Evolutionary conservation across 1,140 invertebrate genomes (phyloP).

Genomic region (Dufourea novaeangliae): DNA sequence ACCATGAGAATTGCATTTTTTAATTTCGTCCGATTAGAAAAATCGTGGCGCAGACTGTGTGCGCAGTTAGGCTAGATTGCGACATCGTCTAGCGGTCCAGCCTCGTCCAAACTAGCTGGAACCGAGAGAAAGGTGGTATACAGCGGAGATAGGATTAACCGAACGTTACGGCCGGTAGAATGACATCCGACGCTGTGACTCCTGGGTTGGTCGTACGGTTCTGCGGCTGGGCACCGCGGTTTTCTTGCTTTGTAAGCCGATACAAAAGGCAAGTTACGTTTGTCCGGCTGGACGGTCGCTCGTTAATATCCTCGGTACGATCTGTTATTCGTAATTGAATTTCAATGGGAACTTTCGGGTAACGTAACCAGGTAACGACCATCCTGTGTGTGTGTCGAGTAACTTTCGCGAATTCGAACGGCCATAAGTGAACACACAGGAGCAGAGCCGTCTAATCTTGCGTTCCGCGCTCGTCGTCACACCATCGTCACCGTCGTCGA

Average conservation of each 20-base stretch:
- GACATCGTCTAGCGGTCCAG: conserved; percentile 55
- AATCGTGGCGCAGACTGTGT: conserved; percentile 12
- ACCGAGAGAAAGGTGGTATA: conserved; percentile 54
- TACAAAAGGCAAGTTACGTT: neutral
- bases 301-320: neutral
- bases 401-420: conserved; percentile 30
- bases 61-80: conserved; percentile 34
- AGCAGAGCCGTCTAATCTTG: conserved; percentile 55
- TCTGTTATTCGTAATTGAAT: neutral
- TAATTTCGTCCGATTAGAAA: neutral
- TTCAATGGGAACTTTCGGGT: neutral
- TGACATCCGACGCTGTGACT: conserved; percentile 26
- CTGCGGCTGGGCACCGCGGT: neutral
- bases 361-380: too few species aligned
- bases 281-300: neutral
- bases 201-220: neutral
- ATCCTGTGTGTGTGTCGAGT: too few species aligned
- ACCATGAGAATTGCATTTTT: too few species aligned
- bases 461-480: conserved; percentile 51
- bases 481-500: conserved; percentile 16
- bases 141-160: conserved; percentile 32
- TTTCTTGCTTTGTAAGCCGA: neutral
- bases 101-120: conserved; percentile 34
- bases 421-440: too few species aligned
- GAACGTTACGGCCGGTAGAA: neutral